A percentile compares a stretch with the other conserved stretches of the same genome.
phyloP scores from a whole-genome alignment of 1,140 invertebrate species.

The Lepidurus couesii region DNA sequence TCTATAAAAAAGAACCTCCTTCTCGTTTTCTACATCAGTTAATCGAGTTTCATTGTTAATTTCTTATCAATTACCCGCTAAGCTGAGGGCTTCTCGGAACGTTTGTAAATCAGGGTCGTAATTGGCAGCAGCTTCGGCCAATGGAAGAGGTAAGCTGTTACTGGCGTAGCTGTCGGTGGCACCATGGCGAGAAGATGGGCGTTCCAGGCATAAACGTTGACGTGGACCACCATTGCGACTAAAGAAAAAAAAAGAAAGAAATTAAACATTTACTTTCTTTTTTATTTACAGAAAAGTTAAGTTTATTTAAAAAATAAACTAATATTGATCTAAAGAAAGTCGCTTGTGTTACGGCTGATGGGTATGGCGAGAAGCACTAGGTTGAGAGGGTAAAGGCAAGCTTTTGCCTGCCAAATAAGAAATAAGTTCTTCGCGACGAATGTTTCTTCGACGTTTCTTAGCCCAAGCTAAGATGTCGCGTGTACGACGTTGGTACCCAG shows the following conservation, averaged over 20 bases:
- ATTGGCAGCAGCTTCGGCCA: slow-evolving; percentile 36
- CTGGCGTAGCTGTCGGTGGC: slow-evolving; percentile 38
- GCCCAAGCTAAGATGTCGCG: slow-evolving; percentile 72
- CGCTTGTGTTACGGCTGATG: slow-evolving; percentile 3
- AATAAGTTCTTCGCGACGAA: slow-evolving; percentile 67
- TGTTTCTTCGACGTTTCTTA: slow-evolving; percentile 62
- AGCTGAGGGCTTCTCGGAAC: slow-evolving; percentile 68
- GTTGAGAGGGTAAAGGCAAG: slow-evolving; percentile 48
- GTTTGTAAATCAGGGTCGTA: slow-evolving; percentile 60
- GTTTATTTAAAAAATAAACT: neutral
- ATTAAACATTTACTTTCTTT: slow-evolving; percentile 27
- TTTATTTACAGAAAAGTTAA: too few species aligned
- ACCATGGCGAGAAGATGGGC: slow-evolving; percentile 41
- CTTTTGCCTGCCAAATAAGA: slow-evolving; percentile 70
- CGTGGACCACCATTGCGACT: slow-evolving; percentile 49
- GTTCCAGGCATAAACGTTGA: slow-evolving; percentile 48
- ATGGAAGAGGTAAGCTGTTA: slow-evolving; percentile 35
- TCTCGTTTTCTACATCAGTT: too few species aligned
- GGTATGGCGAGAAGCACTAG: slow-evolving; percentile 16
- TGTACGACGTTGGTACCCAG: slow-evolving; percentile 65
- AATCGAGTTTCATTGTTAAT: too few species aligned
- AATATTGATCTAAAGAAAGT: slow-evolving; percentile 25
- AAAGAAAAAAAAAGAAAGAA: slow-evolving; percentile 42
- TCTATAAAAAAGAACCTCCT: too few species aligned
- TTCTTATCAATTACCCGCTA: slow-evolving; percentile 43